Evolutionary conservation across 2,113 vertebrate genomes (phyloP).

Genomic region (Myrmecophaga tridactyla): DNA sequence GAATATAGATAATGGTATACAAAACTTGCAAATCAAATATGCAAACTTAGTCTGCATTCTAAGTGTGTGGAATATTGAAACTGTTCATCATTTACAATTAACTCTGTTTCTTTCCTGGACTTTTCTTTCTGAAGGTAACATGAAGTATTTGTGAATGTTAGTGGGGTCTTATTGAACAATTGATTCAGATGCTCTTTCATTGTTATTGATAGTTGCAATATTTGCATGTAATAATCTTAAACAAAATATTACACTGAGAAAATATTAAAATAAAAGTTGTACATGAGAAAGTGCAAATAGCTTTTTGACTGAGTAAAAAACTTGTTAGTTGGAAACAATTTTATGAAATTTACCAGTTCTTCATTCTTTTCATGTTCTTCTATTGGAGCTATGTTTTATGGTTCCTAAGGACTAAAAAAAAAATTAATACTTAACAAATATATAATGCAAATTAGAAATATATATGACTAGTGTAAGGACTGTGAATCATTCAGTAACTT

Average conservation of each 20-base stretch:
- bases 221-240: background rate
- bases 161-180: background rate
- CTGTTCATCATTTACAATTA: conserved; percentile 63
- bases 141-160: background rate
- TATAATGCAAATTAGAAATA: background rate
- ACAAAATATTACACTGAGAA: background rate
- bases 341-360: background rate
- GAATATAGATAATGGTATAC: conserved; percentile 70
- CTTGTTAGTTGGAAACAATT: background rate
- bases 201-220: background rate
- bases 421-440: background rate
- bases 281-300: background rate
- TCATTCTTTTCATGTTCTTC: background rate
- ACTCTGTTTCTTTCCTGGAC: background rate
- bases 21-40: conserved; percentile 74
- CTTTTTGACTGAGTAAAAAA: background rate
- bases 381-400: background rate
- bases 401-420: background rate
- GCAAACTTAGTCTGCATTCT: conserved; percentile 42
- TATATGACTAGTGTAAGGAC: background rate
- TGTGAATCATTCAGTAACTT: background rate
- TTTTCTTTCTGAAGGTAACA: conserved; percentile 1
- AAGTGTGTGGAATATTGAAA: conserved; percentile 77
- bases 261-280: background rate
- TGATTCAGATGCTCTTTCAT: background rate